phyloP scores from a whole-genome alignment of 92 coral and sea anemone genomes.

The Siderastrea siderea region DNA sequence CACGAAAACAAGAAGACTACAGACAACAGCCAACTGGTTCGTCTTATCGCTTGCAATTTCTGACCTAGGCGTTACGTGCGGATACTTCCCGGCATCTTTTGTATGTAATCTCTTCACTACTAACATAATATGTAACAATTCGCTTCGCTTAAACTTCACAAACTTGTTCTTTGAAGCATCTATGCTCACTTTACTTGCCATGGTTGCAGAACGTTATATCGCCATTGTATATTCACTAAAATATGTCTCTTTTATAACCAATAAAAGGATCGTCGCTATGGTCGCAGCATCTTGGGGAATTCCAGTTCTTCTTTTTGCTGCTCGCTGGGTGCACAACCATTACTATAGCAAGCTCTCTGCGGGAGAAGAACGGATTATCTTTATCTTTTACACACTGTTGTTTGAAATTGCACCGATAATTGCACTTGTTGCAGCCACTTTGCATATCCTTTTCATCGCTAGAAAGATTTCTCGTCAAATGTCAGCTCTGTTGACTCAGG shows the following conservation, averaged over 20 bases:
- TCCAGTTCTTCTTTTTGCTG: conserved; percentile 3
- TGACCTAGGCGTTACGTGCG: conserved; percentile 30
- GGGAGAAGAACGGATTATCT: neutral
- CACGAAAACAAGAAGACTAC: conserved; percentile 5
- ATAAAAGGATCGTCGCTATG: neutral
- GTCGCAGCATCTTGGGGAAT: conserved; percentile 27
- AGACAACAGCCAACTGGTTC: conserved; percentile 33
- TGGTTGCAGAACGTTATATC: conserved; percentile 37
- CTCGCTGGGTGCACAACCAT: conserved; percentile 1
- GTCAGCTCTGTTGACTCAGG: conserved; percentile 23
- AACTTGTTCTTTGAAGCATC: conserved; percentile 23
- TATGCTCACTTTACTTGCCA: conserved; percentile 12
- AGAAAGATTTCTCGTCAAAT: conserved; percentile 10
- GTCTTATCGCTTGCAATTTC: conserved; percentile 22
- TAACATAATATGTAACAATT: neutral
- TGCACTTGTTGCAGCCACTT: neutral
- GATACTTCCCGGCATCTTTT: conserved; percentile 27
- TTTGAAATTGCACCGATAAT: conserved; percentile 25
- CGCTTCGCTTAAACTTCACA: neutral
- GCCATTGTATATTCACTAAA: conserved; percentile 34
- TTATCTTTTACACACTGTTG: conserved; percentile 26
- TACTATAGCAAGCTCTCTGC: conserved; percentile 7
- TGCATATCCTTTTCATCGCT: conserved; percentile 22
- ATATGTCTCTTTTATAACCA: conserved; percentile 29
- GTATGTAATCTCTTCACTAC: conserved; percentile 11